phyloP scores from a whole-genome alignment of 2,113 vertebrate genomes.

The Cynoglossus semilaevis region DNA sequence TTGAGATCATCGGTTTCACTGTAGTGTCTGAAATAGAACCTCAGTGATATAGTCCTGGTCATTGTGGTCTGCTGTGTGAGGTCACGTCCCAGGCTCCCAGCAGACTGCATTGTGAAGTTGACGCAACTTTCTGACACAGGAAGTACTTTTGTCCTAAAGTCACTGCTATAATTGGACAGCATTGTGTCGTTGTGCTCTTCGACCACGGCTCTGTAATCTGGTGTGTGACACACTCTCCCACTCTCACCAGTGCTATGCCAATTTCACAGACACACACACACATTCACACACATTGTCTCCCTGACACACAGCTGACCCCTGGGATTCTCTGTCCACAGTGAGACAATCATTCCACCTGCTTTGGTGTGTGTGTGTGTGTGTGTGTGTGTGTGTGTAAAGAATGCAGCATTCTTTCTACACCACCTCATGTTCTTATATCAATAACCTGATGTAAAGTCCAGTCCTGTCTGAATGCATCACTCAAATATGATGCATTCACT shows the following conservation, averaged over 20 bases:
- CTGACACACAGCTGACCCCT: background rate
- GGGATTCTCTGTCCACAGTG: conserved; percentile 1
- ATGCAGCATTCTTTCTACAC: conserved; percentile 7
- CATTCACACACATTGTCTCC: conserved; percentile 4
- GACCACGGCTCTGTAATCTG: conserved; percentile 3
- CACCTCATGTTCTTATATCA: conserved; percentile 1
- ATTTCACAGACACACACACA: conserved; percentile 3
- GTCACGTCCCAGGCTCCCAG: conserved; percentile 5
- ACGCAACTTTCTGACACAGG: background rate
- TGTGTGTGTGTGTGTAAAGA: conserved; percentile 5
- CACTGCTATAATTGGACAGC: conserved; percentile 8
- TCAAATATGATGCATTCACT: conserved; percentile 1
- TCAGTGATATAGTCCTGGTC: too few relatives aligned
- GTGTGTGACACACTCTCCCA: conserved; percentile 4
- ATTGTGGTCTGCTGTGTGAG: background rate
- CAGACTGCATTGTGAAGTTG: conserved; percentile 6
- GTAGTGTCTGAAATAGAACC: too few relatives aligned
- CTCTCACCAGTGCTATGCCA: background rate
- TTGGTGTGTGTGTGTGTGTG: background rate
- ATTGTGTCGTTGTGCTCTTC: conserved; percentile 15
- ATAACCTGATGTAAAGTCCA: background rate
- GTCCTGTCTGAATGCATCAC: conserved; percentile 2
- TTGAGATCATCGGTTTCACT: too few relatives aligned
- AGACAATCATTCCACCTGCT: conserved; percentile 22
- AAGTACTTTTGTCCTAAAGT: conserved; percentile 1